Percentiles rank a stretch among this genome's conserved stretches.
Conservation (phyloP, 2,797 vertebrate species). For the Poecilia picta region DNA sequence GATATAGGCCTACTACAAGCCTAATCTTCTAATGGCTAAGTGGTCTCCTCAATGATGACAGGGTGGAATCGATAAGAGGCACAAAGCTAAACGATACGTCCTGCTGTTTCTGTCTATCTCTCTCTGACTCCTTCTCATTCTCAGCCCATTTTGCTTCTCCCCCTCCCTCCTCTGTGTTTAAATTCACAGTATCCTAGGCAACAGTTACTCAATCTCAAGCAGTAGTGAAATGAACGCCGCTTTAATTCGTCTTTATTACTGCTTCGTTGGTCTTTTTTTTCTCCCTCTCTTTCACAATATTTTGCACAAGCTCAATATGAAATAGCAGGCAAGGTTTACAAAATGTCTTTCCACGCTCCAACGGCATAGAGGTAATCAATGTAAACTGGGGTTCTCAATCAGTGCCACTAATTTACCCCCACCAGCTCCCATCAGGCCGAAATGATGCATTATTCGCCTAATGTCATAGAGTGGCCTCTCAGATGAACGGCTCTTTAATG, state of each 20-base stretch:
- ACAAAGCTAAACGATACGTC: constrained; percentile 61
- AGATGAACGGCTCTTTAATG: constrained; percentile 62
- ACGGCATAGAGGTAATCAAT: constrained; percentile 59
- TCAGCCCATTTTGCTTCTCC: constrained; percentile 36
- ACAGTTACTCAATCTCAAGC: constrained; percentile 46
- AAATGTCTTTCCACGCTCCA: constrained; percentile 35
- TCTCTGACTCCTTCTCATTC: constrained; percentile 35
- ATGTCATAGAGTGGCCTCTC: constrained; percentile 30
- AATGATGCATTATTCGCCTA: constrained; percentile 59
- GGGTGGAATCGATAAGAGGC: constrained; percentile 65
- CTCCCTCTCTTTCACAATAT: constrained; percentile 25
- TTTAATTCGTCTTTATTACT: constrained; percentile 68
- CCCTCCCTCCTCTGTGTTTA: constrained; percentile 42
- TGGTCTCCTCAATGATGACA: constrained; percentile 59
- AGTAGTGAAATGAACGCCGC: constrained; percentile 35
- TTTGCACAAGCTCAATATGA: constrained; percentile 7
- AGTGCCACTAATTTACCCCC: constrained; percentile 54
- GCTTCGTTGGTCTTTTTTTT: constrained; percentile 38
- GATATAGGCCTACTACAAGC: constrained; percentile 43
- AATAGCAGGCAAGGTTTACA: constrained; percentile 19
- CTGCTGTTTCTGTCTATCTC: constrained; percentile 47
- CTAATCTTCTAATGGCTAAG: constrained; percentile 75
- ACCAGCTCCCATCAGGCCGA: constrained; percentile 20
- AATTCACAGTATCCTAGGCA: constrained; percentile 64
- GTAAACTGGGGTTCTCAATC: constrained; percentile 63